phyloP scores from a whole-genome alignment of 64 coral and sea anemone species.

The Dendronephthya gigantea region DNA sequence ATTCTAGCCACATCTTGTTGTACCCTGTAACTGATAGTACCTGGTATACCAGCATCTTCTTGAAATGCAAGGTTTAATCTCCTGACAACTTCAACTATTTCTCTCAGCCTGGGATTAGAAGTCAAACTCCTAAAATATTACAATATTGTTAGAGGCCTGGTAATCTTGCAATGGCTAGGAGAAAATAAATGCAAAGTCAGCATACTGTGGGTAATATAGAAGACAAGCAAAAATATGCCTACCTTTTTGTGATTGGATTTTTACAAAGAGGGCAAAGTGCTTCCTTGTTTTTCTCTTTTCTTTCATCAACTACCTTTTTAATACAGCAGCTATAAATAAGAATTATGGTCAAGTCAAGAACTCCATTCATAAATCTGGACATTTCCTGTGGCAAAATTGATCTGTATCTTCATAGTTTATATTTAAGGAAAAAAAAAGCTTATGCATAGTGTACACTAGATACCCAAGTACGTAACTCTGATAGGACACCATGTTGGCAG shows the following conservation, averaged over 20 bases:
- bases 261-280: slow-evolving; percentile 86
- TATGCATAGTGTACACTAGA: too few relatives aligned
- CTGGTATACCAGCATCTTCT: slow-evolving; percentile 44
- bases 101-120: slow-evolving; percentile 68
- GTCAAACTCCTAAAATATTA: slow-evolving; percentile 57
- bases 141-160: not conserved
- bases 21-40: slow-evolving; percentile 21
- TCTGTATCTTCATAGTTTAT: too few relatives aligned
- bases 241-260: slow-evolving; percentile 71
- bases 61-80: slow-evolving; percentile 58
- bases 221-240: not conserved
- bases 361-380: too few relatives aligned
- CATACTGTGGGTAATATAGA: not conserved
- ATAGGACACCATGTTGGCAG: too few relatives aligned
- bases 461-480: too few relatives aligned
- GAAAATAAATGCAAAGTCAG: not conserved
- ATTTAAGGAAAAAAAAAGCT: too few relatives aligned
- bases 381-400: too few relatives aligned
- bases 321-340: slow-evolving; percentile 59
- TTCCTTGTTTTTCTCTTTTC: slow-evolving; percentile 54
- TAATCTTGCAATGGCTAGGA: not conserved
- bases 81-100: slow-evolving; percentile 63
- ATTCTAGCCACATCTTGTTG: too few relatives aligned
- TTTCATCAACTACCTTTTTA: slow-evolving; percentile 72
- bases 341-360: not conserved